These are phyloP conservation scores for Synergus itoensis DNA, from an alignment of 2,888 invertebrate species.

Conservation along the genomic window DNA sequence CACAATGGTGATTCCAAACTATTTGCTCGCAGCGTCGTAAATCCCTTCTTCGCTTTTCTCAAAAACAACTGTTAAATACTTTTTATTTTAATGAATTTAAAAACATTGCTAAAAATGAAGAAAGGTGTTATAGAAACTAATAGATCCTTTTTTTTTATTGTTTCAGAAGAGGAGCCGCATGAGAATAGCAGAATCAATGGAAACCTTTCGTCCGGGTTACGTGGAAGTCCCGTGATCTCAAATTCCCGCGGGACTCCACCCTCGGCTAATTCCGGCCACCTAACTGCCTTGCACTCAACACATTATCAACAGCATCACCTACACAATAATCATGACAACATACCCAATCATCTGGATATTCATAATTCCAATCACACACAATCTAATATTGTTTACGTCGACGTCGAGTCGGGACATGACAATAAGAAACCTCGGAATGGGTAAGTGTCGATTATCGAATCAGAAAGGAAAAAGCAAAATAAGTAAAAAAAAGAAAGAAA, in stretches of 20 bases:
- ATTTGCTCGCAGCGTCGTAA: not conserved
- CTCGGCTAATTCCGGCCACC: conserved; percentile 70
- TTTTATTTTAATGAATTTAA: not conserved
- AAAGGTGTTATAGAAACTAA: not conserved
- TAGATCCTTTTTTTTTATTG: not conserved
- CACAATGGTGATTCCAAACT: not conserved
- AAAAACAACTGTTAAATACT: not conserved
- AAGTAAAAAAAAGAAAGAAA: not conserved
- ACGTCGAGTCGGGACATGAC: conserved; percentile 71
- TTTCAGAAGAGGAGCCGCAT: conserved; percentile 76
- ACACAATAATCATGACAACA: conserved; percentile 70
- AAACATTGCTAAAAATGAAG: not conserved
- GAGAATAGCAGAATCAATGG: conserved; percentile 71
- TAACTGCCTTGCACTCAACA: conserved; percentile 66
- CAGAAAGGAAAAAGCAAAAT: not conserved
- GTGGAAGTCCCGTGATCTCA: conserved; percentile 71
- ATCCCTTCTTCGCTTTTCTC: not conserved
- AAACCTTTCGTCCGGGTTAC: conserved; percentile 64
- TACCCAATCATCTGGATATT: conserved; percentile 73
- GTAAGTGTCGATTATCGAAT: conserved; percentile 59
- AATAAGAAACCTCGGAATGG: conserved; percentile 74
- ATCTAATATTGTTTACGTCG: conserved; percentile 66
- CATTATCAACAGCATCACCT: conserved; percentile 68
- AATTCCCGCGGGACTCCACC: conserved; percentile 69
- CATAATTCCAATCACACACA: conserved; percentile 73